phyloP scores from a whole-genome alignment of 2,113 vertebrate species.

The Cephalopholis sonnerati region DNA sequence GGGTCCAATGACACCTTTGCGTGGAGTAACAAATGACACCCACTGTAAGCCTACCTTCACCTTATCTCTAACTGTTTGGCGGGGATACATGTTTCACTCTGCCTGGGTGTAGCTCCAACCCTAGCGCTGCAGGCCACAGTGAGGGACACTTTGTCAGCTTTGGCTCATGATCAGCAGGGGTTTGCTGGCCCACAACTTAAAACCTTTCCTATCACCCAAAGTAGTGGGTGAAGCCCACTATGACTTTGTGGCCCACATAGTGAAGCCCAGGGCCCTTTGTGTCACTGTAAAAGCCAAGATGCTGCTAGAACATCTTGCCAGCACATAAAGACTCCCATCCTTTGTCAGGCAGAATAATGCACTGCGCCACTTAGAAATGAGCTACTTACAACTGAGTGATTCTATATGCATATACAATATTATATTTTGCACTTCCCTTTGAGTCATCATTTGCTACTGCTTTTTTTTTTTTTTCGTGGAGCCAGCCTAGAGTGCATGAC shows the following conservation, averaged over 20 bases:
- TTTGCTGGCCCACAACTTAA: conserved; percentile 6
- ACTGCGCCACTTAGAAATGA: conserved; percentile 17
- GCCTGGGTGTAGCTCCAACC: neutral
- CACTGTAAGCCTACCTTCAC: no score
- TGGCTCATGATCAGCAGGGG: conserved; percentile 18
- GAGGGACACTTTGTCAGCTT: conserved; percentile 33
- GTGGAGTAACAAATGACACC: no score
- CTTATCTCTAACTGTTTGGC: neutral
- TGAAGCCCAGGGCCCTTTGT: neutral
- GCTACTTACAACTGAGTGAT: conserved; percentile 7
- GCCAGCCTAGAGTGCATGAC: conserved; percentile 33
- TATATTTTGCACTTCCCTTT: conserved; percentile 39
- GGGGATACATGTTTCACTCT: neutral
- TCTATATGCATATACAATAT: conserved; percentile 30
- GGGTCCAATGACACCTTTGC: no score
- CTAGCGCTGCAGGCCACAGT: conserved; percentile 10
- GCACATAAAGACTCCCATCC: neutral
- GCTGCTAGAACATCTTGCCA: neutral
- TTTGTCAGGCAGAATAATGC: conserved; percentile 3
- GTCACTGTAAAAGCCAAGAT: conserved; percentile 6
- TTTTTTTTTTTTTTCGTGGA: neutral
- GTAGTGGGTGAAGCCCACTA: no score
- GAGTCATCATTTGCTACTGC: conserved; percentile 40
- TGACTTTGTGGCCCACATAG: no score
- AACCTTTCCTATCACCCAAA: conserved; percentile 13